Percentiles rank a stretch among this genome's conserved stretches.
Conservation (phyloP, 2,888 invertebrate genomes). For the Acleris laterana region DNA sequence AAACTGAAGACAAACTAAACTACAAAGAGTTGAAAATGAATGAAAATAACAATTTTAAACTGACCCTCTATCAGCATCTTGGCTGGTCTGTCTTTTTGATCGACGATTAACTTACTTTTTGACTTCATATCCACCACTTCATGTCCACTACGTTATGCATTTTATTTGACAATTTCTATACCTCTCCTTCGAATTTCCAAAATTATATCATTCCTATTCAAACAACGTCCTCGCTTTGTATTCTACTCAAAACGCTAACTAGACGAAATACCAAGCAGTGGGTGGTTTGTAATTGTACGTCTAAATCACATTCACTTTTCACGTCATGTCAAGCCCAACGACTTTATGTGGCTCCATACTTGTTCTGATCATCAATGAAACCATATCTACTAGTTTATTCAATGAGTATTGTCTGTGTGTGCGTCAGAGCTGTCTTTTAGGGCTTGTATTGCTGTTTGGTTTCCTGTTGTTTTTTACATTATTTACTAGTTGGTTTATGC, state of each 20-base stretch:
- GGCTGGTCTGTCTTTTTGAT: too few relatives aligned
- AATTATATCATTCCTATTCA: slow-evolving; percentile 23
- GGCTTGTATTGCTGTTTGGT: slow-evolving; percentile 42
- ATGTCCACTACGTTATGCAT: too few relatives aligned
- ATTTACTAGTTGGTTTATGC: background rate
- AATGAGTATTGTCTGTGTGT: slow-evolving; percentile 53
- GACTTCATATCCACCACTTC: too few relatives aligned
- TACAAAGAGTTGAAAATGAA: too few relatives aligned
- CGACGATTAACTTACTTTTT: too few relatives aligned
- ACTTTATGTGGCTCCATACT: slow-evolving; percentile 40
- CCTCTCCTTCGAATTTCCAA: background rate
- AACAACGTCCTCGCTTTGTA: slow-evolving; percentile 13
- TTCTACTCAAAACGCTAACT: slow-evolving; percentile 8
- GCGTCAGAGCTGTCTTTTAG: slow-evolving; percentile 52
- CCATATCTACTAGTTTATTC: slow-evolving; percentile 45
- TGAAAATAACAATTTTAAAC: too few relatives aligned
- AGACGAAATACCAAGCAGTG: slow-evolving; percentile 18
- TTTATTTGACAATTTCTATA: too few relatives aligned
- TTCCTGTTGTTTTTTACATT: slow-evolving; percentile 30
- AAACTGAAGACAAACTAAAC: too few relatives aligned
- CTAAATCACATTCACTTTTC: slow-evolving; percentile 14
- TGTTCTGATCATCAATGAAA: slow-evolving; percentile 54
- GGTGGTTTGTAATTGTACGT: slow-evolving; percentile 24
- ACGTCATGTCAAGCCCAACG: slow-evolving; percentile 5
- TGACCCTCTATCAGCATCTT: too few relatives aligned